phyloP scores from a whole-genome alignment of 2,888 invertebrate genomes.

The Ramazzottius varieornatus region DNA sequence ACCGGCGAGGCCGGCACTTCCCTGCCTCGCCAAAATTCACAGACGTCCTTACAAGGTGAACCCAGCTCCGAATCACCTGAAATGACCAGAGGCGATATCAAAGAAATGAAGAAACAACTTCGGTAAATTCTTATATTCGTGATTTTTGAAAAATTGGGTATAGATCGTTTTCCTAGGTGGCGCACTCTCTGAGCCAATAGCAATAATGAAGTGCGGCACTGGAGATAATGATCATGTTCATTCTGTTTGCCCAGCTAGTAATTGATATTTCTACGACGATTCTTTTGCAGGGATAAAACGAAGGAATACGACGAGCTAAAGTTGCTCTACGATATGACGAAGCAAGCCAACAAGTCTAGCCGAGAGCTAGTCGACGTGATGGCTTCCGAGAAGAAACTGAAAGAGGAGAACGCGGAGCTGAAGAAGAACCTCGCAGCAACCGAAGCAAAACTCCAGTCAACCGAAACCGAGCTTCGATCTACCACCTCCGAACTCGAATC shows the following conservation, averaged over 20 bases:
- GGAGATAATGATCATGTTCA: too few species aligned
- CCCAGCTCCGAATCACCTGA: too few species aligned
- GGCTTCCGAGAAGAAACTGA: neutral
- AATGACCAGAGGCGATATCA: too few species aligned
- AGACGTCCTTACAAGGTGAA: too few species aligned
- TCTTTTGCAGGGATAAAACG: neutral
- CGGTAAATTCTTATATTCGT: neutral
- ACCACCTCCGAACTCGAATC: neutral
- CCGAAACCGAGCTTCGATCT: neutral
- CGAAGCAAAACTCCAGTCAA: neutral
- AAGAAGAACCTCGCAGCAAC: neutral
- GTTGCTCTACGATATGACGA: neutral
- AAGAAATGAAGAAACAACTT: neutral
- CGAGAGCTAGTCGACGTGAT: neutral
- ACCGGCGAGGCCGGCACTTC: too few species aligned
- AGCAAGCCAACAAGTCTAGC: neutral
- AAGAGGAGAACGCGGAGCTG: neutral
- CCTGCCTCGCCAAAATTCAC: too few species aligned
- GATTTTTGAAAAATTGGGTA: neutral
- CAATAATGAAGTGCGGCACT: too few species aligned
- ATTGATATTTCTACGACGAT: too few species aligned
- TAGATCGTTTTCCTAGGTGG: too few species aligned
- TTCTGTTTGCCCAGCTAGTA: too few species aligned
- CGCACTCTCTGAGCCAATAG: too few species aligned
- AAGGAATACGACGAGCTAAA: constrained; percentile 1